These are phyloP conservation scores for Sebastes ruberrimus DNA, from an alignment of 2,797 vertebrate species.

Conservation along the genomic window DNA sequence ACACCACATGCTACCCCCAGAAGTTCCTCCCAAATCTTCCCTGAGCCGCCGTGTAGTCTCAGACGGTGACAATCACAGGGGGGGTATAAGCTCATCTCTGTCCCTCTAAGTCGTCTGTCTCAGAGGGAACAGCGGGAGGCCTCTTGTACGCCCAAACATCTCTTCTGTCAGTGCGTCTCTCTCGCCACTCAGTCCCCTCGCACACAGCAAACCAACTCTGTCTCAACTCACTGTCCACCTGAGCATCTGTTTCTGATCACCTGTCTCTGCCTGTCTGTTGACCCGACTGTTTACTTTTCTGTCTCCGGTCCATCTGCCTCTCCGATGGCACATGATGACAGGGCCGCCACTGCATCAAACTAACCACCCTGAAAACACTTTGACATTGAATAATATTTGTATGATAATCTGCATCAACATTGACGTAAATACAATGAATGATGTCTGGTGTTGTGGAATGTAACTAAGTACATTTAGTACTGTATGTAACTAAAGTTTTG, in stretches of 20 bases:
- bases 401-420: not conserved
- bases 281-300: conserved; percentile 36
- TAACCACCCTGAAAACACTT: conserved; percentile 11
- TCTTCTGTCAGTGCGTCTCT: conserved; percentile 23
- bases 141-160: conserved; percentile 30
- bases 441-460: not conserved
- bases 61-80: conserved; percentile 69
- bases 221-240: conserved; percentile 41
- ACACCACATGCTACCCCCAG: conserved; percentile 58
- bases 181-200: conserved; percentile 39
- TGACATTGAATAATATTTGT: conserved; percentile 12
- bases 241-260: conserved; percentile 60
- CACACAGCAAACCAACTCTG: conserved; percentile 7
- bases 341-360: conserved; percentile 3
- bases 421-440: not conserved
- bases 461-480: not conserved
- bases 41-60: conserved; percentile 63
- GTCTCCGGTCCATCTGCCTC: conserved; percentile 53
- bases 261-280: conserved; percentile 29
- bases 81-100: conserved; percentile 66
- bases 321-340: not conserved
- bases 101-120: conserved; percentile 75
- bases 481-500: not conserved
- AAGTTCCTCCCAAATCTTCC: conserved; percentile 65
- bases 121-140: conserved; percentile 59